Percentiles rank a stretch among this genome's conserved stretches.
Evolutionary conservation across 2,888 invertebrate species (phyloP).

Genomic region (Eilema griseolum): DNA sequence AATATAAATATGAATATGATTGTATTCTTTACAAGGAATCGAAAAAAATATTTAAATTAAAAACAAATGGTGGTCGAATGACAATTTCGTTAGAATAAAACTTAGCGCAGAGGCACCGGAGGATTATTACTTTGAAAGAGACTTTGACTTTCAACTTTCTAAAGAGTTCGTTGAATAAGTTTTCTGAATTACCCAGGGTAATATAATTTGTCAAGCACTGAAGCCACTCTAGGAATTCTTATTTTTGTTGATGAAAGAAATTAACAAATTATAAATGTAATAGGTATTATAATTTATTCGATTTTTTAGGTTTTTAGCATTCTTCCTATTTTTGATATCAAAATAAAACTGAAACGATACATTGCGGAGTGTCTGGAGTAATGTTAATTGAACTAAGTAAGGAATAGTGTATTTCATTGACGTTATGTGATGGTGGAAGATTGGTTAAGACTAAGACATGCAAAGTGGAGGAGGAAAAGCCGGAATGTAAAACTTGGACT

Average conservation of each 20-base stretch:
- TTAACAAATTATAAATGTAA: constrained; percentile 37
- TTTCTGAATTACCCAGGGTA: constrained; percentile 73
- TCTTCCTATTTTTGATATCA: background rate
- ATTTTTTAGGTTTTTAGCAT: background rate
- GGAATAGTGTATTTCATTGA: background rate
- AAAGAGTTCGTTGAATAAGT: constrained; percentile 77
- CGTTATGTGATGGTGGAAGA: no score
- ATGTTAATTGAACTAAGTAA: background rate
- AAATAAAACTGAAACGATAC: no score
- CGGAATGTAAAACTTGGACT: no score
- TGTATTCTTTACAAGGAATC: constrained; percentile 8
- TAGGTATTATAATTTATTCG: constrained; percentile 24
- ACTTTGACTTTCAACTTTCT: constrained; percentile 76
- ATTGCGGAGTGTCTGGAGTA: background rate
- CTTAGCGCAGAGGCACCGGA: constrained; percentile 63
- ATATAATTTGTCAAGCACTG: constrained; percentile 68
- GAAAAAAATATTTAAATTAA: no score
- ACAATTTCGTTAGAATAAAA: constrained; percentile 67
- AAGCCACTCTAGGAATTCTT: constrained; percentile 56
- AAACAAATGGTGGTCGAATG: constrained; percentile 48
- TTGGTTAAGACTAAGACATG: no score
- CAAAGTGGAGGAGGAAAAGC: no score
- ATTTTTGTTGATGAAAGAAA: constrained; percentile 50
- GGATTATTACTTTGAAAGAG: constrained; percentile 71
- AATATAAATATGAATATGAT: constrained; percentile 19